Percentiles rank a stretch among this genome's conserved stretches.
phyloP scores from a whole-genome alignment of 23 tunicate genomes.

The Ascidia mentula region DNA sequence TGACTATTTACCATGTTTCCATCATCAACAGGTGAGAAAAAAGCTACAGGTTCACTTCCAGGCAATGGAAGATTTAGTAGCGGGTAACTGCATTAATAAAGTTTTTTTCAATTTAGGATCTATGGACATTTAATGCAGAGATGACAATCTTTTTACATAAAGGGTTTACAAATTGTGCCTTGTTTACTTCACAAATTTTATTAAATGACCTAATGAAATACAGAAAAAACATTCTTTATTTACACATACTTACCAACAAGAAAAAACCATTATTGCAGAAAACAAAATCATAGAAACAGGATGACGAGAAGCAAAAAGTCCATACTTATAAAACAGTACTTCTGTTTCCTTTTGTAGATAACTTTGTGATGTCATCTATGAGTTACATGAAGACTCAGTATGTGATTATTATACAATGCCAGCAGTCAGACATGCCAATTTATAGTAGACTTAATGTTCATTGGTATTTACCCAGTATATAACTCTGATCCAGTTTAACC shows the following conservation, averaged over 20 bases:
- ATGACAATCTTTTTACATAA: no score
- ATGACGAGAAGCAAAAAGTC: constrained; percentile 78
- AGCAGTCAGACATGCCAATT: no score
- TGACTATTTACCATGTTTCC: background rate
- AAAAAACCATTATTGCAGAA: constrained; percentile 59
- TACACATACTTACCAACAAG: constrained; percentile 49
- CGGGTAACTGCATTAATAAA: constrained; percentile 63
- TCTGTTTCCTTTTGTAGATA: constrained; percentile 23
- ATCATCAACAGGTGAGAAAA: constrained; percentile 37
- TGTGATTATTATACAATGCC: no score
- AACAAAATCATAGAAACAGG: constrained; percentile 65
- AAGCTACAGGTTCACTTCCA: constrained; percentile 81
- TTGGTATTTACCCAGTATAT: no score
- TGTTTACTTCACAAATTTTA: no score
- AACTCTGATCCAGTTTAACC: no score
- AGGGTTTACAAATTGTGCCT: no score
- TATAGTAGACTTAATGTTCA: no score
- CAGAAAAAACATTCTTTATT: background rate
- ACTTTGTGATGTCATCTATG: no score
- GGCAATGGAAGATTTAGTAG: constrained; percentile 80
- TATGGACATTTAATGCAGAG: no score
- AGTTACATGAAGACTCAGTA: no score
- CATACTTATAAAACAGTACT: constrained; percentile 54
- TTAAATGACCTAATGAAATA: no score
- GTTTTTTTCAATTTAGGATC: background rate